phyloP scores from a whole-genome alignment of 2,888 invertebrate genomes.

The Watsonalla binaria region DNA sequence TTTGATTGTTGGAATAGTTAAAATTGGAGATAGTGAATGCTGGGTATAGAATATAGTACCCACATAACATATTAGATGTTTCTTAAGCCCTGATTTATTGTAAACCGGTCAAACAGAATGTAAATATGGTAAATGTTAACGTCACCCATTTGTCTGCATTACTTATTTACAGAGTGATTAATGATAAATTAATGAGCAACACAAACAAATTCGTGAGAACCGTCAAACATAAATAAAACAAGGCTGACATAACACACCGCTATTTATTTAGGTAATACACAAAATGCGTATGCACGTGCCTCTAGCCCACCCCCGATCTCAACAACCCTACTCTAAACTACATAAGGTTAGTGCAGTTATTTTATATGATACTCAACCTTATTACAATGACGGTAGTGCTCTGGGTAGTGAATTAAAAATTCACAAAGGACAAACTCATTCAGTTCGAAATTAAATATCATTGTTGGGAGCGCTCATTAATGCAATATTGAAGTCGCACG shows the following conservation, averaged over 20 bases:
- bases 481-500: slow-evolving; percentile 65
- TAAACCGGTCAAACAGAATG: too few relatives aligned
- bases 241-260: slow-evolving; percentile 34
- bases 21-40: too few relatives aligned
- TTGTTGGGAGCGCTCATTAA: slow-evolving; percentile 70
- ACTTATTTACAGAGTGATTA: background rate
- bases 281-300: slow-evolving; percentile 72
- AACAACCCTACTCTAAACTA: slow-evolving; percentile 23
- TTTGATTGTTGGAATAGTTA: too few relatives aligned
- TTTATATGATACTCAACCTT: slow-evolving; percentile 26
- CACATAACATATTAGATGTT: too few relatives aligned
- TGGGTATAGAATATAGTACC: too few relatives aligned
- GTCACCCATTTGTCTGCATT: too few relatives aligned
- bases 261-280: slow-evolving; percentile 76
- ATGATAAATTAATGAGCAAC: slow-evolving; percentile 28
- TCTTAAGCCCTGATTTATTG: too few relatives aligned
- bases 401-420: slow-evolving; percentile 11
- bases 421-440: slow-evolving; percentile 47
- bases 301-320: slow-evolving; percentile 35
- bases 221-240: slow-evolving; percentile 48
- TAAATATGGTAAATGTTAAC: too few relatives aligned
- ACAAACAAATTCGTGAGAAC: slow-evolving; percentile 61
- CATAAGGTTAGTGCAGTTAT: slow-evolving; percentile 6
- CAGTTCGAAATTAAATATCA: slow-evolving; percentile 71
- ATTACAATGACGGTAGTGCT: slow-evolving; percentile 20